Conservation (phyloP, 2,888 invertebrate genomes). For the Drosophila picticornis region DNA sequence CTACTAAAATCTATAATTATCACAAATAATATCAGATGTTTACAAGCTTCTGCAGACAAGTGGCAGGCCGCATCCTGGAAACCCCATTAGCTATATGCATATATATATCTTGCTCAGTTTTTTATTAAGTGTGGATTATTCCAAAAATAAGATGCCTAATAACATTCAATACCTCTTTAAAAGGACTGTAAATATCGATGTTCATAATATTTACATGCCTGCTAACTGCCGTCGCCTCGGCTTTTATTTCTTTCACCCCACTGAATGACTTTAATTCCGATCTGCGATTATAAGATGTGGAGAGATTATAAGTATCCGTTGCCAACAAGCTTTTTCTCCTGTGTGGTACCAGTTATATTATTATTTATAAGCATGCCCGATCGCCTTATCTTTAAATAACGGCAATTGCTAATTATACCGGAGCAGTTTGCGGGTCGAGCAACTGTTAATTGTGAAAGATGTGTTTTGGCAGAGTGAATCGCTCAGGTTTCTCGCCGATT, state of each 20-base stretch:
- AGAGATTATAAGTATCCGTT: too few species aligned
- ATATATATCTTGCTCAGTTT: neutral
- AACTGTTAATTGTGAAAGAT: conserved; percentile 30
- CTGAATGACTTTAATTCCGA: conserved; percentile 39
- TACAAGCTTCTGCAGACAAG: neutral
- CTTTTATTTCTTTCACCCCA: too few species aligned
- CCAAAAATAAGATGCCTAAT: neutral
- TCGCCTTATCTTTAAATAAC: neutral
- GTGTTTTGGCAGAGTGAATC: conserved; percentile 9
- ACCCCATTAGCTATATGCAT: neutral
- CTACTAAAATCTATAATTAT: neutral
- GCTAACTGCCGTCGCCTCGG: conserved; percentile 33
- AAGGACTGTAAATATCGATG: neutral
- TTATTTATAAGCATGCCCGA: neutral
- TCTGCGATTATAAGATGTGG: too few species aligned
- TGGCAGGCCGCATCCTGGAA: neutral
- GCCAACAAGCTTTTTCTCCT: too few species aligned
- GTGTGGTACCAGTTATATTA: too few species aligned
- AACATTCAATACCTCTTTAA: neutral
- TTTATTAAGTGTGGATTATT: neutral
- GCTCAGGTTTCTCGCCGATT: conserved; percentile 77
- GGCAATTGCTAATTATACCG: conserved; percentile 36
- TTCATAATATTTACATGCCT: neutral
- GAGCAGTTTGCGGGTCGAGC: conserved; percentile 34
- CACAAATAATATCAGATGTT: neutral